phyloP scores from a whole-genome alignment of 2,113 vertebrate genomes.

The Lophura nycthemera region DNA sequence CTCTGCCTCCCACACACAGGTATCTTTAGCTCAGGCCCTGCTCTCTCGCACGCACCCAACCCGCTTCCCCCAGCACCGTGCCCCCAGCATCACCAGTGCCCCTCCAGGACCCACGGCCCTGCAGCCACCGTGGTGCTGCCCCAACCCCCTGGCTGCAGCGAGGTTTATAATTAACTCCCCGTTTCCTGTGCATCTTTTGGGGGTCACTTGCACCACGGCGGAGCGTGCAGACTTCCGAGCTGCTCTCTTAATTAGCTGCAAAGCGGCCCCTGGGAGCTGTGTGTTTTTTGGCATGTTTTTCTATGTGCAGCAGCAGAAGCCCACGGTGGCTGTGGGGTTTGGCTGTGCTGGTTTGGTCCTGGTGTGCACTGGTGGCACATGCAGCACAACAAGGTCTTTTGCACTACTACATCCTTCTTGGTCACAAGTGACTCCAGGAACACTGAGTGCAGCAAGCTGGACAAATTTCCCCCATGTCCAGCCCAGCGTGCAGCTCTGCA shows the following conservation, averaged over 20 bases:
- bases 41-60: background rate
- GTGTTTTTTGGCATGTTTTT: background rate
- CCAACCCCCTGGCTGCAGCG: accelerated
- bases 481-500: background rate
- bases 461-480: background rate
- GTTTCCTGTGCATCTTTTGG: background rate
- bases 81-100: background rate
- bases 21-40: conserved; percentile 31
- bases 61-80: background rate
- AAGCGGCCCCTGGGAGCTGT: accelerated
- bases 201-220: background rate
- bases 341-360: background rate
- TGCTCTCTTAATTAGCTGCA: background rate
- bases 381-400: too few relatives aligned
- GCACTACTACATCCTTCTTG: background rate
- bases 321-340: background rate
- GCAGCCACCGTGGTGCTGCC: background rate
- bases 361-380: background rate
- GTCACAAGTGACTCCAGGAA: background rate
- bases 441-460: background rate
- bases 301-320: background rate
- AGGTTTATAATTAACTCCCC: background rate
- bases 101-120: background rate
- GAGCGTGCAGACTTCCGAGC: background rate
- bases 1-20: background rate